Conservation (phyloP, 2,113 vertebrate genomes). For the Marcusenius ussheri region DNA sequence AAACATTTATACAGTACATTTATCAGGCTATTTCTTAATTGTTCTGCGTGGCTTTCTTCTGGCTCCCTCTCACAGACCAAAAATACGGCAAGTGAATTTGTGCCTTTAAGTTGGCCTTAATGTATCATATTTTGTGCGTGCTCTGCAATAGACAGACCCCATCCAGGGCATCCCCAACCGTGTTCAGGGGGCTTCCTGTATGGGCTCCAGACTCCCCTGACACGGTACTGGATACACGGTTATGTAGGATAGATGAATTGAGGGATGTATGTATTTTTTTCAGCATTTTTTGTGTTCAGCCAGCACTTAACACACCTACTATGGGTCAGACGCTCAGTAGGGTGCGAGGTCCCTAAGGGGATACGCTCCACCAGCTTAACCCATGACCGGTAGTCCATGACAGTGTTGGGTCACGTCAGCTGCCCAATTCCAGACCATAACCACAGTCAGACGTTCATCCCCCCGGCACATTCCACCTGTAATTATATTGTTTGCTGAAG, state of each 20-base stretch:
- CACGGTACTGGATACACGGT: neutral
- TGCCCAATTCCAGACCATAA: neutral
- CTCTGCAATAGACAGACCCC: neutral
- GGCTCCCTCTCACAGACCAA: neutral
- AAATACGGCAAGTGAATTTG: neutral
- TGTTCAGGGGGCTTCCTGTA: neutral
- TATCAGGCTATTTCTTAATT: neutral
- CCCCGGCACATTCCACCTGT: neutral
- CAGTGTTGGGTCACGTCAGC: neutral
- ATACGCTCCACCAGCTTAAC: neutral
- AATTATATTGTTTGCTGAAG: neutral
- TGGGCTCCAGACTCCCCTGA: neutral
- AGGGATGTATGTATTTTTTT: neutral
- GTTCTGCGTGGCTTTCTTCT: neutral
- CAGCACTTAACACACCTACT: neutral
- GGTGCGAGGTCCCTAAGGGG: neutral
- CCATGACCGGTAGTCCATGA: neutral
- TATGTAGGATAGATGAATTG: neutral
- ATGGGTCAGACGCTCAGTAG: neutral
- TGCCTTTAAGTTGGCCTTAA: neutral
- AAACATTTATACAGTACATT: neutral
- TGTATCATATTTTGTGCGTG: neutral
- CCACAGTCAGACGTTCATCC: neutral
- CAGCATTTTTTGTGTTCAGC: neutral
- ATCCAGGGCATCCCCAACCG: neutral